Evolutionary conservation across 2,888 invertebrate genomes (phyloP), one percentile per base, ranked within the genome.

Genomic region (Polydrusus pterygomalis): DNA sequence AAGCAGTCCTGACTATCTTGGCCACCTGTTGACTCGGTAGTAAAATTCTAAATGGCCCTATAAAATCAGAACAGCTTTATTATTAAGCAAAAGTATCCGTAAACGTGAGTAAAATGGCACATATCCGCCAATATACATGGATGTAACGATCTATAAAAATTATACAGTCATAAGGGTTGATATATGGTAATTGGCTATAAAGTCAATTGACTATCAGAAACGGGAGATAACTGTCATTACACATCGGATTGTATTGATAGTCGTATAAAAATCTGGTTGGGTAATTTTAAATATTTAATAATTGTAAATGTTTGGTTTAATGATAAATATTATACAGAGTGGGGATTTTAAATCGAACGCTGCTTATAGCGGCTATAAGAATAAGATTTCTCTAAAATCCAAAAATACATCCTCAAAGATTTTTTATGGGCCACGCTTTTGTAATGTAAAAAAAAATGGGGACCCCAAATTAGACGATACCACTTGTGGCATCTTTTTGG

Each of bases 61-160:
- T 72, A 72, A 72, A 72, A 72, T 51, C 65, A 45, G 49, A 72
- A 72, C 54, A 56, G 63, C 72, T 72, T 56, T 65, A 72, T 72
- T 72, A 72, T 72, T 72, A 38, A 65, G 63, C 72, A 63, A 43
- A 65, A 63, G 72, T 72, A 72, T 63, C 34, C 65, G 72, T 72
- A 72, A 72, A 72, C 43, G 51, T 30, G 65, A 65, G 49, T 38
- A 56, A 72, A 72, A 54, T 64, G 72, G 54, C 65, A 54, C 30
- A 60, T 60, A 60, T 60, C 58, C 58, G 38, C 69, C 51, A 43
- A 56, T 69, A 60, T 60, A 60, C 58, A 60, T 60, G 38, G 3
- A 18, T 18, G 38, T 60, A 49, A 64, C 64, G 45, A 45, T 20
- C 38, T 45, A 47, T 64, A 64, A 64, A 49, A 64, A 45, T 45